Base-by-base conservation (phyloP, 2,797 vertebrate genomes). In the Atherinosoma microstoma region DNA sequence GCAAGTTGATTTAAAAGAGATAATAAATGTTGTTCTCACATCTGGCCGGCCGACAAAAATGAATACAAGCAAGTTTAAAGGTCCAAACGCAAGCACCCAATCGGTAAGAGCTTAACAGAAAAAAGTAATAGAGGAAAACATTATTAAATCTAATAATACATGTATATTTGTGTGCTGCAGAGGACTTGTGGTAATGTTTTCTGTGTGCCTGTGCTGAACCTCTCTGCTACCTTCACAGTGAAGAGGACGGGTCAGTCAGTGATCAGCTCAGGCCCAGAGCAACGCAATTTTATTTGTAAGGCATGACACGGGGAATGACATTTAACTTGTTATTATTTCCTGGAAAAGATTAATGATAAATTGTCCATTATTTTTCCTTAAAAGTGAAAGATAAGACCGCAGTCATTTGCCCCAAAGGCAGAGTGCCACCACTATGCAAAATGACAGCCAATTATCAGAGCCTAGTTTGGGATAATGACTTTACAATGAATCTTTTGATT, bases 301-400 rank as follows among this genome's bases (percentile, higher is more conserved):
- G 84, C 76, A 18, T 82, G 82, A 91, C 88, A 86, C 74, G 1
- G 89, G 82, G 83, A 93, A 91, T 93, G 93, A 95, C 94, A 95
- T 95, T 95, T 94, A 95, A 95, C 94, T 94, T 94, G 93, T 95
- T 95, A 94, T 95, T 94, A 94, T 95, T 94, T 94, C 91, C 85
- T 65, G 61, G 87, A 88, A 84, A 91, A 96, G 97, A 98, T 97
- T 94, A 94, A 94, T 79, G 96, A 99, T 99, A 98, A 97, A 96
- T 92, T 74, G 92, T 92, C 96, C 92, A 94, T 96, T 95, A 95
- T 95, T 95, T 94, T 95, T 90, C 84, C 93, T 92, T 94, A 96
- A 94, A 95, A 96, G 95, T 89, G 89, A 94, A 93, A 89, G 97
- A 98, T 98, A 98, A 98, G 89, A 84, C 90, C 92, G 75, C 78